Base-by-base conservation (phyloP, 2,888 invertebrate genomes). In the Lumbricus terrestris region DNA sequence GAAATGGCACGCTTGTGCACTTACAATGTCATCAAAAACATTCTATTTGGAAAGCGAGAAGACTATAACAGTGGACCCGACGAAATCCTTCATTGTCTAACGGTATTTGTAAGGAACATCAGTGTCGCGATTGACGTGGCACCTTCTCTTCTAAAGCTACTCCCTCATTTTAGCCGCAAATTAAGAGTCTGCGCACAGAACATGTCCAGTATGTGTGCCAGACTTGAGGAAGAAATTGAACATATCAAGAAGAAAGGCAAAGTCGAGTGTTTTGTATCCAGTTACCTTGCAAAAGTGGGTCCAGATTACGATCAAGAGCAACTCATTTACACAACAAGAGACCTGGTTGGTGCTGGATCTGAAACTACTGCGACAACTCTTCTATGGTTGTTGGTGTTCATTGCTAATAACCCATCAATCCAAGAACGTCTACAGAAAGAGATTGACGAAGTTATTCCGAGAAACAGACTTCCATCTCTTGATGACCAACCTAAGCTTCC, bases 361-460 rank as follows among this genome's bases (percentile, higher is more conserved):
- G 94, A 94, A 88, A 94, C 94, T 33, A 93, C 93, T n/a, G 92
- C 94, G 5, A 92, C 93, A 88, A 94, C 93, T 18, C 90, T 94
- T 23, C 93, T 93, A 85, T 94, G 94, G 94, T 91, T 92, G 13
- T 91, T 94, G 29, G 91, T 94, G 0, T 93, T 93, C 91, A 92
- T 94, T 92, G 93, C 93, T n/a, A 92, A 92, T 20, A 90, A 94
- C 90, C 93, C 92, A 4, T 93, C 93, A 29, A 92, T 93, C 90
- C 94, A 94, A 90, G 89, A 93, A 35, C 92, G 91, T 54, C 93
- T 94, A 0, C 93, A 94, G 90, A 40, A 91, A 8, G 94, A 94
- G 91, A 93, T 94, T 35, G 89, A 92, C 34, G 34, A 33, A 1
- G 69, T n/a, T 29, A 69, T 69, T n/a, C n/a, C 69, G 29, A 69